phyloP scores from a whole-genome alignment of 1,140 invertebrate species.

The Leptonema lineaticorne region DNA sequence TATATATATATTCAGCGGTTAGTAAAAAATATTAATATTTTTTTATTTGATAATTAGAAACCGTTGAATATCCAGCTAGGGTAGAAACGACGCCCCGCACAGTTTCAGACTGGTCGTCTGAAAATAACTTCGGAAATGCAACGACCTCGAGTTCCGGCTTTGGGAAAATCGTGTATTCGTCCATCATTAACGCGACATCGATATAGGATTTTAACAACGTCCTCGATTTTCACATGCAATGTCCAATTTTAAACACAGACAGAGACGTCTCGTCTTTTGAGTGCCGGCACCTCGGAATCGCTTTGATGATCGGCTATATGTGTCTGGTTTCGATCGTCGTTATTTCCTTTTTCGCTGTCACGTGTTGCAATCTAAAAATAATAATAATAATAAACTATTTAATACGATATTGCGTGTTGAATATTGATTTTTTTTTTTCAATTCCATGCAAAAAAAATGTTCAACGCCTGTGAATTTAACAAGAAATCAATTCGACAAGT shows the following conservation, averaged over 20 bases:
- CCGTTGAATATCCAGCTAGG: no score
- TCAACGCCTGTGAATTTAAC: no score
- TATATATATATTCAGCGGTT: no score
- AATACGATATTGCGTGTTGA: neutral
- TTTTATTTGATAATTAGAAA: no score
- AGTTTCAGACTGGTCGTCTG: constrained; percentile 8
- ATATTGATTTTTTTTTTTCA: no score
- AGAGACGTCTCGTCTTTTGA: neutral
- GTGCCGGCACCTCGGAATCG: no score
- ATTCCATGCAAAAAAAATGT: no score
- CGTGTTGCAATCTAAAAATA: neutral
- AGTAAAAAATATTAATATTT: no score
- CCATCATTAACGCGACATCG: constrained; percentile 26
- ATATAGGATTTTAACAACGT: constrained; percentile 23
- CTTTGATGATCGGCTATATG: no score
- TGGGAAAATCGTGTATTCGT: constrained; percentile 14
- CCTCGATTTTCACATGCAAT: neutral
- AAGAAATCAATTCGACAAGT: no score
- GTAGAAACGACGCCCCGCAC: neutral
- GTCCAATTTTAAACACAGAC: neutral
- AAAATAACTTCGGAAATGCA: constrained; percentile 41
- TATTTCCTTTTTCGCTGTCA: neutral
- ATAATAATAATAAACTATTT: neutral
- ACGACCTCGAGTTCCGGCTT: constrained; percentile 36
- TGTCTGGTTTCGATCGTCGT: no score